phyloP scores from a whole-genome alignment of 2,797 vertebrate species.

The Acrossocheilus wenchowensis region DNA sequence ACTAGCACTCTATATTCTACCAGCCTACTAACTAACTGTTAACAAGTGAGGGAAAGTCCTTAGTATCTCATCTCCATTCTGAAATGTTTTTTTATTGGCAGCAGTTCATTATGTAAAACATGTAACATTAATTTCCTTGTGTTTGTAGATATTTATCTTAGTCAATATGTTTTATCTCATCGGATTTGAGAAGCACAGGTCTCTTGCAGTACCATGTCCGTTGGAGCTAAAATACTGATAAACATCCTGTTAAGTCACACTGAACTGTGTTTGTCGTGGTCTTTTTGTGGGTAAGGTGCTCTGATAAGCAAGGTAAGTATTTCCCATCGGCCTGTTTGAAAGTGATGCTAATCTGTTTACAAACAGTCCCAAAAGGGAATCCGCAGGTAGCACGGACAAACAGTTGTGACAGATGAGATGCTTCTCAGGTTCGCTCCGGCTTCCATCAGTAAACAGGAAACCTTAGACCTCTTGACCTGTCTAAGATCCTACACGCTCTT shows the following conservation, averaged over 20 bases:
- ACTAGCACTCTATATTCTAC: not conserved
- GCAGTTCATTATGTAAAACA: not conserved
- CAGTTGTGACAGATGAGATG: constrained; percentile 73
- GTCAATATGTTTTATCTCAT: constrained; percentile 7
- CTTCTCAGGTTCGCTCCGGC: constrained; percentile 71
- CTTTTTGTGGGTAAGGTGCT: constrained; percentile 28
- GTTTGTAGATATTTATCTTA: constrained; percentile 12
- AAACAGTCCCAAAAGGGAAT: constrained; percentile 70
- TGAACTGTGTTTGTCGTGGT: not conserved
- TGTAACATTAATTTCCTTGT: not conserved
- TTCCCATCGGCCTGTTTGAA: constrained; percentile 57
- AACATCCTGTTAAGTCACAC: constrained; percentile 35
- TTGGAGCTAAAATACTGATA: not conserved
- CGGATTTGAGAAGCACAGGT: not conserved
- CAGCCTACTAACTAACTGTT: not conserved
- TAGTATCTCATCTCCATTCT: not conserved
- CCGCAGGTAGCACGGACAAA: constrained; percentile 66
- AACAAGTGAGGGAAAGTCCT: not conserved
- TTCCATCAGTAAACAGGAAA: constrained; percentile 68
- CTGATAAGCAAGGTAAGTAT: constrained; percentile 35
- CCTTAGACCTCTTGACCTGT: constrained; percentile 53
- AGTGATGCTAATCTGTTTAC: constrained; percentile 74
- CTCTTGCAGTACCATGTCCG: constrained; percentile 4
- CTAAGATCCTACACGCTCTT: constrained; percentile 39
- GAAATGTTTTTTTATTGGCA: not conserved